Conservation (phyloP, 2,888 invertebrate genomes). For the Tetranychus truncatus region DNA sequence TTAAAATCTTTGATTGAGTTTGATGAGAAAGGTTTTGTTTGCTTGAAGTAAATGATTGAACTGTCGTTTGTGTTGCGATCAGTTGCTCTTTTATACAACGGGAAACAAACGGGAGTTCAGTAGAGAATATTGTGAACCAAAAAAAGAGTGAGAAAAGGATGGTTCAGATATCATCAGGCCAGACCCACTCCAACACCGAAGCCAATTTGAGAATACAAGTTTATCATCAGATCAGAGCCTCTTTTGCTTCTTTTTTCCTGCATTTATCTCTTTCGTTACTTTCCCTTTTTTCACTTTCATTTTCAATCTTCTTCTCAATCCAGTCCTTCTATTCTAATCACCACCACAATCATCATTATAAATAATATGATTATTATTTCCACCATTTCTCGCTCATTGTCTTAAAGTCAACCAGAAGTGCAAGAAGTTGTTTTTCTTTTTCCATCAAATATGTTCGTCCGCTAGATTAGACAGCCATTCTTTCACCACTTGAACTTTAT, state of each 20-base stretch:
- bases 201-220: background rate
- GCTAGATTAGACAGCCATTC: no score
- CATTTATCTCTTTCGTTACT: background rate
- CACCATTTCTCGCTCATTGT: background rate
- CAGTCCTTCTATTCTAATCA: background rate
- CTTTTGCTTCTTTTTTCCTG: no score
- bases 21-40: background rate
- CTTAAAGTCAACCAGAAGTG: no score
- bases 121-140: background rate
- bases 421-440: no score
- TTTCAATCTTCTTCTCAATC: background rate
- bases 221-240: background rate
- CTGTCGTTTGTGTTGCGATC: background rate
- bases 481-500: no score
- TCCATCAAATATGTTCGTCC: no score
- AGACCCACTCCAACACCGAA: background rate
- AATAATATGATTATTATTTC: background rate
- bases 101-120: background rate
- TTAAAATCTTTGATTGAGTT: background rate
- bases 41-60: background rate
- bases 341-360: background rate
- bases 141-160: background rate
- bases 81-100: background rate
- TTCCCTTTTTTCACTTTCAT: constrained; percentile 1
- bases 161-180: background rate